These are phyloP conservation scores for Mya arenaria DNA, from an alignment of 1,140 invertebrate species.

Conservation along the genomic window DNA sequence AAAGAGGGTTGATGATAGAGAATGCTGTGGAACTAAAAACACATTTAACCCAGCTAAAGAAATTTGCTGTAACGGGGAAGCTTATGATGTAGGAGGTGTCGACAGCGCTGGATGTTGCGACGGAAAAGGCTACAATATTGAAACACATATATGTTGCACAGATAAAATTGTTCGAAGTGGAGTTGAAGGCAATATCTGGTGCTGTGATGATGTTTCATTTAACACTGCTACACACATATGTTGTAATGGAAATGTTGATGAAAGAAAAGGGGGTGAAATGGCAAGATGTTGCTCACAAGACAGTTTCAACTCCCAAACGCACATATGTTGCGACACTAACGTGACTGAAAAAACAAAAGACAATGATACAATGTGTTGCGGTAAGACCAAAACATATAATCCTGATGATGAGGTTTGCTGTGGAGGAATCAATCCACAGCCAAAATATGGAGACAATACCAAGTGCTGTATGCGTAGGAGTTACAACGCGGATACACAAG, in stretches of 20 bases:
- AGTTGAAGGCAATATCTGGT: conserved; percentile 5
- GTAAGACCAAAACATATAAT: conserved; percentile 8
- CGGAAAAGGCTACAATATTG: conserved; percentile 16
- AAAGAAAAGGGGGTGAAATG: background rate
- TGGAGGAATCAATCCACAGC: conserved; percentile 5
- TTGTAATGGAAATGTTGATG: conserved; percentile 12
- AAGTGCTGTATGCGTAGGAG: conserved; percentile 12
- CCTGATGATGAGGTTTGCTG: conserved; percentile 17
- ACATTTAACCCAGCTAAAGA: conserved; percentile 16
- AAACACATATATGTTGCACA: conserved; percentile 15
- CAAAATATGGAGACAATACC: background rate
- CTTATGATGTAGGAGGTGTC: background rate
- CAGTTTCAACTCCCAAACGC: conserved; percentile 22
- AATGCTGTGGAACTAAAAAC: conserved; percentile 8
- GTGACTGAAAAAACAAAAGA: background rate
- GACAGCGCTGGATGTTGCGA: conserved; percentile 21
- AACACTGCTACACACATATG: conserved; percentile 34
- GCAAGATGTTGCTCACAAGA: conserved; percentile 19
- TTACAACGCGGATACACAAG: background rate
- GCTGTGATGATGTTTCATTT: conserved; percentile 20
- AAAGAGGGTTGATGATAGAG: background rate
- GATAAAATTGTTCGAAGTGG: background rate
- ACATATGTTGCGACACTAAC: conserved; percentile 9
- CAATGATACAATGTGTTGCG: conserved; percentile 28
- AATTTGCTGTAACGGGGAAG: conserved; percentile 25